Conservation (phyloP, 2,888 invertebrate species). For the Drosophila mimetica region DNA sequence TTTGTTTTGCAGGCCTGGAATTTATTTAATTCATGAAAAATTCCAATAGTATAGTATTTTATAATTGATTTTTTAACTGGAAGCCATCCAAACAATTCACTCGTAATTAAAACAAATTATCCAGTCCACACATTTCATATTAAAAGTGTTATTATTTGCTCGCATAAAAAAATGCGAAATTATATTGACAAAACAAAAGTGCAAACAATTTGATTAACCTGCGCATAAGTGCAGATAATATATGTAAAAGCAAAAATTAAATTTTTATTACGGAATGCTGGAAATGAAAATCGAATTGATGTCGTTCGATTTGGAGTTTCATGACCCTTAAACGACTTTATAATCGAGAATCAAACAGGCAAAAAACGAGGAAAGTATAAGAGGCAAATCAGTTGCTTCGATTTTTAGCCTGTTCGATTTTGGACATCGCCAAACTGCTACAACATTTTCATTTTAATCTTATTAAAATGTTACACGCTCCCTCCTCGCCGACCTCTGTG, state of each 20-base stretch:
- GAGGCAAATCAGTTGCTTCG: constrained; percentile 37
- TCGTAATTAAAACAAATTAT: constrained; percentile 32
- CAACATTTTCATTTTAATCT: constrained; percentile 80
- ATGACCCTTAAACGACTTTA: constrained; percentile 40
- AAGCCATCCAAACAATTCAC: constrained; percentile 26
- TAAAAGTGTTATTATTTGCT: constrained; percentile 18
- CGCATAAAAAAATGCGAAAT: constrained; percentile 8
- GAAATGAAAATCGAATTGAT: constrained; percentile 29
- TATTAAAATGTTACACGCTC: constrained; percentile 75
- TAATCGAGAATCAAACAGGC: constrained; percentile 40
- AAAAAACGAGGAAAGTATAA: constrained; percentile 23
- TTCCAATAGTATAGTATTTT: constrained; percentile 3
- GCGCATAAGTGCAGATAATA: constrained; percentile 5
- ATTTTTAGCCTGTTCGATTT: constrained; percentile 19
- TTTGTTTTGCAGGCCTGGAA: not conserved
- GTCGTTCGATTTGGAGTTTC: constrained; percentile 30
- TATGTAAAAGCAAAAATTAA: constrained; percentile 20
- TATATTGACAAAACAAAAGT: constrained; percentile 16
- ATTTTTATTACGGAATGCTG: constrained; percentile 10
- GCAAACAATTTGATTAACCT: constrained; percentile 26
- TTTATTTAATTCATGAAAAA: not conserved
- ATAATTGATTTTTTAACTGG: constrained; percentile 7
- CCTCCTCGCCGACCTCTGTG: not conserved
- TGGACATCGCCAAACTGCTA: constrained; percentile 59
- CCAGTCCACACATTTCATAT: constrained; percentile 24